phyloP scores from a whole-genome alignment of 2,797 vertebrate genomes.

The Xenops minutus region DNA sequence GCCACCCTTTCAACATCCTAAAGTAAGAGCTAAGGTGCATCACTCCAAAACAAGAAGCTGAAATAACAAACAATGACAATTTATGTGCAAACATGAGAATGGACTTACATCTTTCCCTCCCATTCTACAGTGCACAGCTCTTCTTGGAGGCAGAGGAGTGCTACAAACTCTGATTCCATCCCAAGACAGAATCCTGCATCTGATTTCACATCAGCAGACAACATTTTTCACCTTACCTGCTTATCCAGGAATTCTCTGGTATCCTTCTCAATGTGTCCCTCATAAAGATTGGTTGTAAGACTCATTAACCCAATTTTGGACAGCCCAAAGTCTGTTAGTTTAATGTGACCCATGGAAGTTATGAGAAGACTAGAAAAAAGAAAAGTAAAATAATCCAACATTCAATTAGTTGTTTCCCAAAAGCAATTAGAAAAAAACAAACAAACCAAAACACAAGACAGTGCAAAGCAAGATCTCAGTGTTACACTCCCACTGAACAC shows the following conservation, averaged over 20 bases:
- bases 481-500: neutral
- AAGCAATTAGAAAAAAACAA: neutral
- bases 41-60: neutral
- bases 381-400: neutral
- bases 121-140: neutral
- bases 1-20: neutral
- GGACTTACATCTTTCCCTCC: neutral
- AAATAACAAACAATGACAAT: neutral
- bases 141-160: neutral
- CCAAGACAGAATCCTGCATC: neutral
- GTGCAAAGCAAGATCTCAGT: neutral
- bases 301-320: constrained; percentile 98
- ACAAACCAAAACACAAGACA: neutral
- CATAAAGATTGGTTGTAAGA: constrained; percentile 94
- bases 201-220: neutral
- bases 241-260: constrained; percentile 95
- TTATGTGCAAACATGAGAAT: neutral
- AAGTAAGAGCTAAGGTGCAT: neutral
- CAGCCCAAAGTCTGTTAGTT: constrained; percentile 95
- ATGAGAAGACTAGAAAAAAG: constrained; percentile 86
- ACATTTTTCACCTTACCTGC: constrained; percentile 76
- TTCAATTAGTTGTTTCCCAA: neutral
- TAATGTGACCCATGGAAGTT: constrained; percentile 96
- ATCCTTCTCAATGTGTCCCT: constrained; percentile 97
- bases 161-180: neutral